Evolutionary conservation across 2,888 invertebrate genomes (phyloP), one percentile per base, ranked within the genome.

Genomic region (Quadriops clusia): DNA sequence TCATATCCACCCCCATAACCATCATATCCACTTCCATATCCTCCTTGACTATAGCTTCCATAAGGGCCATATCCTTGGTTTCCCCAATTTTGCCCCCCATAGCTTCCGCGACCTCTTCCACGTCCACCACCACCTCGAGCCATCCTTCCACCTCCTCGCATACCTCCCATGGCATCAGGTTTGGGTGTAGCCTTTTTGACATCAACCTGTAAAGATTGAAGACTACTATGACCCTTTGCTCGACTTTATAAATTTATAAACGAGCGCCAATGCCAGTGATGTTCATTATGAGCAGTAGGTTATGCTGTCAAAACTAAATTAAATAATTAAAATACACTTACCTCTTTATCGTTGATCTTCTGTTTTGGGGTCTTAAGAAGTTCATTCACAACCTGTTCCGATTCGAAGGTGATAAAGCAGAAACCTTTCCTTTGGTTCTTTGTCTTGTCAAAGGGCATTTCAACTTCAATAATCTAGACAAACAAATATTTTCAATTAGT

Each of bases 351-450:
- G 44, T 82, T 85, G 47, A 93, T 90, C 30, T 79, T 84, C 61
- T 91, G 91, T 63, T 91, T 93, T 8, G 90, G 85, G 30, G 84
- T 85, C 61, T 89, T 91, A 38, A 90, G 67, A 30, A 91, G 69
- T 59, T 90, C 89, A 53, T 87, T 87, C 16, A 91, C 91, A 31
- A 90, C 84, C 61, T 87, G 85, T 62, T 93, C 93, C 16, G 86
- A 86, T 58, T 95, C 94, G 54, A 94, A 95, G 44, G 94, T 94
- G 58, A 95, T 90, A 63, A 95, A 95, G 60, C 93, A 94, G 72
- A 95, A 95, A 38, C 86, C 90, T 68, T 94, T 86, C 50, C 94
- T 77, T 63, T 91, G 90, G 60, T 90, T 91, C 74, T 93, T 94
- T 60, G 84, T 81, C 64, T 93, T 94, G 61, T 95, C 95, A 53